These are phyloP conservation scores for Aspiorhynchus laticeps DNA, from an alignment of 2,113 vertebrate genomes.

Conservation along the genomic window DNA sequence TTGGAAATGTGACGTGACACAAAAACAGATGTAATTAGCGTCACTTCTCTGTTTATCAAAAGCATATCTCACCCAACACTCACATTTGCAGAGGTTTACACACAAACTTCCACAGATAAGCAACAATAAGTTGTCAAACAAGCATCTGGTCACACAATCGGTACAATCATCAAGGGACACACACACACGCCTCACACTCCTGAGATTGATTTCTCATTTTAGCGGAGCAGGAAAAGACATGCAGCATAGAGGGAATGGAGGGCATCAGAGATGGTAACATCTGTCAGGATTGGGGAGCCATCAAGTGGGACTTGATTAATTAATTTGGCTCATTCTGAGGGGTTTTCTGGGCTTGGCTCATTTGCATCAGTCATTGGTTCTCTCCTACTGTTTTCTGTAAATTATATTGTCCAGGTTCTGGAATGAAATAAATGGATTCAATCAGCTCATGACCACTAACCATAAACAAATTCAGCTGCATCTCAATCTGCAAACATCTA, in stretches of 20 bases:
- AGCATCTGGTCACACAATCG: slow-evolving; percentile 35
- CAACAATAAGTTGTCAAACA: slow-evolving; percentile 32
- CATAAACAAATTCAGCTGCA: not conserved
- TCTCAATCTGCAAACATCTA: not conserved
- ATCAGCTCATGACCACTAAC: not conserved
- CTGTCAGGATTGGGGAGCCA: slow-evolving; percentile 25
- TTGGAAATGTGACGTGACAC: not conserved
- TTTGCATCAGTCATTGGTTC: slow-evolving; percentile 7
- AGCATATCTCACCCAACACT: not conserved
- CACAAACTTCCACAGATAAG: not conserved
- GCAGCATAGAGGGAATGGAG: slow-evolving; percentile 15
- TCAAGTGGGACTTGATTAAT: slow-evolving; percentile 21
- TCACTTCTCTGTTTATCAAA: not conserved
- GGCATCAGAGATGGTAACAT: not conserved
- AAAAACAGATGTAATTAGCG: not conserved
- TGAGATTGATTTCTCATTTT: slow-evolving; percentile 30
- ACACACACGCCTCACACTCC: slow-evolving; percentile 20
- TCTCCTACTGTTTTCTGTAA: not conserved
- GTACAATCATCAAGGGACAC: slow-evolving; percentile 19
- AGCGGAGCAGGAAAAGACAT: slow-evolving; percentile 27
- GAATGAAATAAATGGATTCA: slow-evolving; percentile 2
- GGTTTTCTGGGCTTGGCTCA: not conserved
- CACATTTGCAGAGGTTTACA: not conserved
- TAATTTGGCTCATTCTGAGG: slow-evolving; percentile 5
- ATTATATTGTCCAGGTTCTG: not conserved